Evolutionary conservation across 2,113 vertebrate species (phyloP).

Genomic region (Vicugna pacos): DNA sequence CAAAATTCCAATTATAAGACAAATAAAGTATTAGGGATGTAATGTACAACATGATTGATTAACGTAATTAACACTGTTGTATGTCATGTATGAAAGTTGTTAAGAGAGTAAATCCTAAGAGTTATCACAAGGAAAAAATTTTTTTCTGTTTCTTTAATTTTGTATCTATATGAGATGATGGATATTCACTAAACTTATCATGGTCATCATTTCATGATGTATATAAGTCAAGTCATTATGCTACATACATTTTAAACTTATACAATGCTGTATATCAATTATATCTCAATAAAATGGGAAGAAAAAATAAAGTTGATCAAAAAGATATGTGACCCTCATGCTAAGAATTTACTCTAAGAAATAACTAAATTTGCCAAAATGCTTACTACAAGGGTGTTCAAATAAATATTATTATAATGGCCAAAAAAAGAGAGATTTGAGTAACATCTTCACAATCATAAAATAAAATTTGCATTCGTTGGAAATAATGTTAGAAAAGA

Average conservation of each 20-base stretch:
- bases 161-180: neutral
- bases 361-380: neutral
- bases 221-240: neutral
- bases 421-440: neutral
- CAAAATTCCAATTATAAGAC: neutral
- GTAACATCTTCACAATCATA: neutral
- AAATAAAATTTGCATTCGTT: neutral
- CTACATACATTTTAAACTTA: neutral
- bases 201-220: neutral
- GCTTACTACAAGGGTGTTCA: neutral
- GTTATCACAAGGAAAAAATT: neutral
- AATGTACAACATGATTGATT: neutral
- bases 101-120: neutral
- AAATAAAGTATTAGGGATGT: neutral
- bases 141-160: neutral
- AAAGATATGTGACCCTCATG: neutral
- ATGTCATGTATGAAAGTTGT: neutral
- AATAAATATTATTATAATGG: constrained; percentile 24
- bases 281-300: neutral
- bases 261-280: neutral
- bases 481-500: neutral
- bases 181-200: neutral
- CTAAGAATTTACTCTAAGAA: constrained; percentile 43
- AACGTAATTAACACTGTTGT: neutral
- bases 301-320: neutral